Percentiles rank a stretch among this genome's conserved stretches.
These are phyloP conservation scores for Caretta caretta DNA, from an alignment of 2,113 vertebrate species.

Conservation along the genomic window DNA sequence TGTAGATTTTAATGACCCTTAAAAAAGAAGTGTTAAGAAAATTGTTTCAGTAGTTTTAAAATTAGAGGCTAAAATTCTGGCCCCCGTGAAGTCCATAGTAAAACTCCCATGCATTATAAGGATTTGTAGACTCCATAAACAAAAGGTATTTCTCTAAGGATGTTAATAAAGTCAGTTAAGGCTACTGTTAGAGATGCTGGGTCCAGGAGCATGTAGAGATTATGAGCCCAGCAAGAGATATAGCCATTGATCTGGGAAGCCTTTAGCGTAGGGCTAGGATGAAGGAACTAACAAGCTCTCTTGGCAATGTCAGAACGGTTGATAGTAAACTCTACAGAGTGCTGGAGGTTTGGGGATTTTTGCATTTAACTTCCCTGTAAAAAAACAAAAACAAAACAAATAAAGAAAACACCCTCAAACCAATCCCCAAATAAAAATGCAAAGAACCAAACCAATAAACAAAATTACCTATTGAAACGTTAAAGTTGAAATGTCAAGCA, in stretches of 20 bases:
- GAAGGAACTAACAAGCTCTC: not conserved
- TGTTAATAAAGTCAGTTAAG: not conserved
- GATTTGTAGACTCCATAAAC: not conserved
- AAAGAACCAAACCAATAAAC: not conserved
- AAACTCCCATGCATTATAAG: not conserved
- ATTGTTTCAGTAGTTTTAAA: not conserved
- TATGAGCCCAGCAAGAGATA: rapidly evolving
- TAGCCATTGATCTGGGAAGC: not conserved
- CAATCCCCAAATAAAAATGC: not conserved
- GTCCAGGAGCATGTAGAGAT: not conserved
- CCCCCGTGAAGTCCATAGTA: not conserved
- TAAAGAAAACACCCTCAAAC: not conserved
- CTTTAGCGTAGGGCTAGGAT: not conserved
- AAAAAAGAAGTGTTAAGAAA: not conserved
- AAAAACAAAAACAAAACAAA: not conserved
- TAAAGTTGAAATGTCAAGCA: not conserved
- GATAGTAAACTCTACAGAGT: not conserved
- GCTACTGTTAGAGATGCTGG: not conserved
- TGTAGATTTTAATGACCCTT: not conserved
- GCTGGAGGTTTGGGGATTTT: not conserved
- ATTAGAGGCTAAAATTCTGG: not conserved
- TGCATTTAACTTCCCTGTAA: not conserved
- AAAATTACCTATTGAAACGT: not conserved
- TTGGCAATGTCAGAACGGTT: not conserved
- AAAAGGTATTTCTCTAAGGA: not conserved